Percentiles rank a stretch among this genome's conserved stretches.
Evolutionary conservation across 2,888 invertebrate genomes (phyloP).

Genomic region (Acronicta alni): DNA sequence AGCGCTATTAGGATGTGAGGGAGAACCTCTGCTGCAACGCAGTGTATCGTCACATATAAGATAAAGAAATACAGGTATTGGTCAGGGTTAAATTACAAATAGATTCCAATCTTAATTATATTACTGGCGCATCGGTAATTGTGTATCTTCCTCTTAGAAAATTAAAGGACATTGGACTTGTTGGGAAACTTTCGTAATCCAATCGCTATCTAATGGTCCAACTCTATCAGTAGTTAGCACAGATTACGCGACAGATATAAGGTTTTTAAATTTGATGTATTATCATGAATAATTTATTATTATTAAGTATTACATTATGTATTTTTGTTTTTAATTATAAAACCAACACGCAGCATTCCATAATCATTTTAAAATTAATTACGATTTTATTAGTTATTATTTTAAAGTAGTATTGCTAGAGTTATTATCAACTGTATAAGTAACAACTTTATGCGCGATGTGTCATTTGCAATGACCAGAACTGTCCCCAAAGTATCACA

Average conservation of each 20-base stretch:
- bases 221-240: conserved; percentile 23
- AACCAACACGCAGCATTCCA: no score
- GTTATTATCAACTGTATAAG: neutral
- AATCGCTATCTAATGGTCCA: neutral
- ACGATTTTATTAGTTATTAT: no score
- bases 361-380: no score
- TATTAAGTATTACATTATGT: conserved; percentile 8
- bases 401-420: neutral
- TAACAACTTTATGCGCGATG: conserved; percentile 5
- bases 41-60: no score
- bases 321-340: conserved; percentile 7
- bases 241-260: conserved; percentile 44
- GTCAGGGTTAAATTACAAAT: no score
- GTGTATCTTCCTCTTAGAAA: no score
- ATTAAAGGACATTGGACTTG: no score
- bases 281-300: neutral
- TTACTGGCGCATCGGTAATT: no score
- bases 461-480: neutral
- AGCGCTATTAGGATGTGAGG: no score
- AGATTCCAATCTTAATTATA: no score
- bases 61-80: no score
- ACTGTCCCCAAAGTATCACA: neutral
- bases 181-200: conserved; percentile 27
- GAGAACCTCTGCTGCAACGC: no score
- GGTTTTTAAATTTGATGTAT: conserved; percentile 22